These are phyloP conservation scores for Pseudococcus jackbeardsleyi DNA, from an alignment of 2,888 invertebrate species.

Conservation along the genomic window DNA sequence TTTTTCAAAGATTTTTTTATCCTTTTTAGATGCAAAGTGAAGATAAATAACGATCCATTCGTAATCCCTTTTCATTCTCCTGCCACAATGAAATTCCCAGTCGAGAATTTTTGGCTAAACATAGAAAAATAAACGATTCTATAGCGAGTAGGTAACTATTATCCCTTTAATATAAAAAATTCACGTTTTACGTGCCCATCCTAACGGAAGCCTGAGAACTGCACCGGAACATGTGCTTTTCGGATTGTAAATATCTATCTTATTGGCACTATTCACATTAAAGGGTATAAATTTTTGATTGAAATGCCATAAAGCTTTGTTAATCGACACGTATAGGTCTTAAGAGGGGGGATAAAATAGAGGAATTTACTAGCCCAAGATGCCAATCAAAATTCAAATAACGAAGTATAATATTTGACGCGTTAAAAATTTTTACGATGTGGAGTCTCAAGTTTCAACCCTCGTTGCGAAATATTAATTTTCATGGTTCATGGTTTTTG, in stretches of 20 bases:
- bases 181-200: neutral
- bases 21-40: neutral
- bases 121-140: constrained; percentile 35
- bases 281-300: constrained; percentile 38
- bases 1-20: neutral
- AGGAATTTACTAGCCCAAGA: neutral
- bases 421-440: neutral
- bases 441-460: neutral
- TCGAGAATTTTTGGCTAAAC: neutral
- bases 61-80: neutral
- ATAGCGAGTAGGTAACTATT: neutral
- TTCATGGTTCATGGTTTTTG: neutral
- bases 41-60: constrained; percentile 21
- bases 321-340: neutral
- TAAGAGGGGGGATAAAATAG: neutral
- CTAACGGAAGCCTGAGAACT: neutral
- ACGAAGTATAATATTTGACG: constrained; percentile 2
- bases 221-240: neutral
- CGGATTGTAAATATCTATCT: constrained; percentile 28
- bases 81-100: neutral
- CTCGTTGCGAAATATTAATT: neutral
- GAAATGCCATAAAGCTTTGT: constrained; percentile 6
- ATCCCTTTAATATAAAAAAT: constrained; percentile 14
- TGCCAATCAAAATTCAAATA: constrained; percentile 25
- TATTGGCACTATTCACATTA: neutral